Base-by-base conservation (phyloP, 2,113 vertebrate genomes). In the Hemiscyllium ocellatum region DNA sequence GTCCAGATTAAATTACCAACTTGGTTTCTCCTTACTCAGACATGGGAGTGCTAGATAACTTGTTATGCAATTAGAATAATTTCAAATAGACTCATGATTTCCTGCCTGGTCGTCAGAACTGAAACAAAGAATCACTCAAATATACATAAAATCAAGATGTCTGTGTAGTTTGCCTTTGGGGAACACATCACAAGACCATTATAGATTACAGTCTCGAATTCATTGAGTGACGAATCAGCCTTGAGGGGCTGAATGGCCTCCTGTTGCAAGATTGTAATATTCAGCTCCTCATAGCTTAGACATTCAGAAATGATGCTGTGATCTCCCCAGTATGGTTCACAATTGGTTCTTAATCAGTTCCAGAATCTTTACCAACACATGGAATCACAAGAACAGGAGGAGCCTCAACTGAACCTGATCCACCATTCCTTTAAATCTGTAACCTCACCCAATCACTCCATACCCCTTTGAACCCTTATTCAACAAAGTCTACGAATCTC, bases 1-100 rank as follows among this genome's bases (percentile, higher is more conserved):
- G 95, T 96, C 96, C 76, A 96, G 96, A 96, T 96, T 97, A 97
- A 98, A 97, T 97, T 83, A 47, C 80, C 80, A 83, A 83, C 80
- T 83, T 42, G 37, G 80, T 83, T 83, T 83, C 80, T 83, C 80
- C 37, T 83, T 83, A 47, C 80, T 20, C n/a, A 83, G 80, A 47
- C 20, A 4, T 42, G 80, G 80, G 80, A 83, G 37, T 17, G 80
- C 17, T 47, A 37, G 42, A 47, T 37, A 83, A 83, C 20, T 47
- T 83, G 80, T 42, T 83, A 83, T 83, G 80, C 47, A 83, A 83
- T 83, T 42, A 37, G 78, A 80, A n/a, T 80, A 80, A 37, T 80
- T 80, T n/a, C n/a, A 80, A n/a, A 80, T 83, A 42, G 4, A 20
- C 37, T 42, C 80, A 83, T 83, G 37, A 17, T 17, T 83, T 37